These are phyloP conservation scores for Polymixis flavicincta DNA, from an alignment of 2,888 invertebrate genomes.

Conservation along the genomic window DNA sequence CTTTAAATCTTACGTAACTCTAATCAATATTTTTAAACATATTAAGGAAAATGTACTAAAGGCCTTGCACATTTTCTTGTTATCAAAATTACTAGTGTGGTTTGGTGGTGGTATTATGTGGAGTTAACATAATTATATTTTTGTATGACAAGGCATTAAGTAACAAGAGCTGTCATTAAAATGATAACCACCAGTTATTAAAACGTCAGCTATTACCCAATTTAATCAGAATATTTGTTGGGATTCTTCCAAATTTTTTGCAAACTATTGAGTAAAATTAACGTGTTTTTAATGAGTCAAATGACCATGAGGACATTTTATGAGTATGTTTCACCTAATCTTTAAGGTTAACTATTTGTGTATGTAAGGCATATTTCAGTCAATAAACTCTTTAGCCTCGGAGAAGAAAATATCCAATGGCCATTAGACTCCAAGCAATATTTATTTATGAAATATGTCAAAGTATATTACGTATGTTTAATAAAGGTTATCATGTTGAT, in stretches of 20 bases:
- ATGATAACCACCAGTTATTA: conserved; percentile 10
- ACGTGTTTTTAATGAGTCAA: conserved; percentile 26
- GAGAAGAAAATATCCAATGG: conserved; percentile 33
- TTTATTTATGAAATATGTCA: conserved; percentile 42
- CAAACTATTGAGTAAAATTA: neutral
- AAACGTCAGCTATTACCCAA: conserved; percentile 26
- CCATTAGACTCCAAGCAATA: conserved; percentile 40
- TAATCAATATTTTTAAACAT: conserved; percentile 41
- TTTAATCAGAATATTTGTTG: conserved; percentile 11
- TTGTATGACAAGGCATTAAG: conserved; percentile 21
- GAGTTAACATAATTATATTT: conserved; percentile 39
- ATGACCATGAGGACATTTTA: conserved; percentile 17
- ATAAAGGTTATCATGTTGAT: conserved; percentile 62
- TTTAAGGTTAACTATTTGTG: conserved; percentile 24
- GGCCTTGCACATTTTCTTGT: conserved; percentile 52
- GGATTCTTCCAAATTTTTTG: conserved; percentile 19
- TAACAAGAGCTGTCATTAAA: conserved; percentile 23
- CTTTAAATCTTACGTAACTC: conserved; percentile 10
- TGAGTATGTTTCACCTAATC: conserved; percentile 20
- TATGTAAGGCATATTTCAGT: conserved; percentile 23
- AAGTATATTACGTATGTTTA: conserved; percentile 49
- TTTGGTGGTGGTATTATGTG: conserved; percentile 32
- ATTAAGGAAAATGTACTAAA: conserved; percentile 35
- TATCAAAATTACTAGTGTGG: conserved; percentile 46
- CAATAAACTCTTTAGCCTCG: conserved; percentile 24